Conservation (phyloP, 1,140 invertebrate genomes). For the Battus philenor region DNA sequence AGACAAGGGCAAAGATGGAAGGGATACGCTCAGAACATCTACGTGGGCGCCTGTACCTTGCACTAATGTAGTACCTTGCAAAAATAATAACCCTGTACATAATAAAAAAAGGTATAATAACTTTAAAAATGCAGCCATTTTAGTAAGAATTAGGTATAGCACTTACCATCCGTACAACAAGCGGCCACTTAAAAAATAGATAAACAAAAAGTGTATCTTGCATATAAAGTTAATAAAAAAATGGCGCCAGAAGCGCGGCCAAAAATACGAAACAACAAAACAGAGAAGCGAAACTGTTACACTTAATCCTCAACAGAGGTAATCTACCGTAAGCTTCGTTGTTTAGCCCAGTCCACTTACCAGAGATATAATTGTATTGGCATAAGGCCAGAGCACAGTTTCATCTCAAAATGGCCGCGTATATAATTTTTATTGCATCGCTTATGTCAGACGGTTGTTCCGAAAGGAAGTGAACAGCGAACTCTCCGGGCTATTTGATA, state of each 20-base stretch:
- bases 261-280: constrained; percentile 14
- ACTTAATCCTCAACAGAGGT: constrained; percentile 12
- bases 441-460: constrained; percentile 8
- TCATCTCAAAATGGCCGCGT: constrained; percentile 11
- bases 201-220: no score
- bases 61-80: no score
- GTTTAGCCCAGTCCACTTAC: constrained; percentile 16
- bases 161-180: no score
- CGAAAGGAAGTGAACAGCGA: not conserved
- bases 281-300: constrained; percentile 11
- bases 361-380: constrained; percentile 16
- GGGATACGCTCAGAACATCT: no score
- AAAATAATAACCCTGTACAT: no score
- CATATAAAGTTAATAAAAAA: constrained; percentile 4
- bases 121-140: no score
- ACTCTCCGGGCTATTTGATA: not conserved
- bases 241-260: not conserved
- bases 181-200: no score
- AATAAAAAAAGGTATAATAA: no score
- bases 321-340: constrained; percentile 16
- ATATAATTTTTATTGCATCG: constrained; percentile 15
- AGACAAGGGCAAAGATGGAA: no score
- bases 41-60: no score
- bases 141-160: no score
- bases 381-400: constrained; percentile 8